Evolutionary conservation across 1,140 invertebrate species (phyloP), one percentile per base, ranked within the genome.

Genomic region (Pissodes strobi): DNA sequence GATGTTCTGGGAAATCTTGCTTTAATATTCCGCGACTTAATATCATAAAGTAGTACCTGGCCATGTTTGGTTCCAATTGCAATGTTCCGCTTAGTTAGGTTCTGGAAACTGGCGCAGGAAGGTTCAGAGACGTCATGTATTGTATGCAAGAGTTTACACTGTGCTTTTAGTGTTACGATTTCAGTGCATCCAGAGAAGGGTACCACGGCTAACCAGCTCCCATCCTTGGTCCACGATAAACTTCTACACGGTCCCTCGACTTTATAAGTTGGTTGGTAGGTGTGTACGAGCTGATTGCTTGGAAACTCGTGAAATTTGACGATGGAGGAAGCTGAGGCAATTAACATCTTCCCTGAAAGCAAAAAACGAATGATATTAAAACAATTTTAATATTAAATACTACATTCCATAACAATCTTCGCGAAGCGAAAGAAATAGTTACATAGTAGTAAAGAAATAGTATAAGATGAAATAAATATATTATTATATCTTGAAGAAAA

Each of bases 201-300:
- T 27, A 76, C 73, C 0, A 76, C 15, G 13, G 73, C 68, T n/a
- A 78, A 17, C 76, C 76, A 78, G 41, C 52, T 59, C 8, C 77
- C 76, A 60, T 78, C 73, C 55, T 73, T 76, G 23, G 69, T 67
- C 75, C 74, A 77, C 5, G 76, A 77, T 8, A 78, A 68, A 18
- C 69, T 73, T 43, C 71, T 69, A n/a, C 76, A 68, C 5, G 68
- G 38, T 1, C 71, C 70, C 17, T 73, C 65, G 8, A 68, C 37
- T 57, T 67, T 62, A 12, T 43, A 51, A 1, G 34, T 48, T 18
- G 68, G 67, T 67, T 73, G 67, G 37, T 72, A 72, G 10, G 70
- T 41, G 2, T 70, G 48, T 10, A 70, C 18, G 0, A 73, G 38
- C 3, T 62, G 49, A 3, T 70, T 70, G 13, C 27, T 39, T 0